Base-by-base conservation (phyloP, 2,113 vertebrate species). In the Recurvirostra avosetta region DNA sequence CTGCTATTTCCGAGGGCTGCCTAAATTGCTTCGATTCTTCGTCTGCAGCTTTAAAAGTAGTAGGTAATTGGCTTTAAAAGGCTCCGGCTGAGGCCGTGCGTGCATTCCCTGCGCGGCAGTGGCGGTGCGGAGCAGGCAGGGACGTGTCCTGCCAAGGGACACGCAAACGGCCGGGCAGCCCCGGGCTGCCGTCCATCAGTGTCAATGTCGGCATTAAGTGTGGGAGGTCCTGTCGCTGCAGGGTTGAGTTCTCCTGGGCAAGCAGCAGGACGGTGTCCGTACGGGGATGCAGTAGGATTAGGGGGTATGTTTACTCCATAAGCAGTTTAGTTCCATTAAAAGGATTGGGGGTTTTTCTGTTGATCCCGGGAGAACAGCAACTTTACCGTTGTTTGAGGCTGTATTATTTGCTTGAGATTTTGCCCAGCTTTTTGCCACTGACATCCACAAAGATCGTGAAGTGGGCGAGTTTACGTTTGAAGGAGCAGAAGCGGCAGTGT, bases 181-280 rank as follows among this genome's bases (percentile, higher is more conserved):
- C 88, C 23, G 30, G 43, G 80, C 86, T 84, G 82, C 89, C 79
- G 50, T 71, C 88, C 77, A 36, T 91, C 88, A 87, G 88, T 90
- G 77, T 73, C 49, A 5, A 53, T 49, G 36, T 23, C 59, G 92
- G 73, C 80, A 36, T 84, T 36, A 53, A 61, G n/a, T 41, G 63
- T 87, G 77, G 68, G 79, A 92, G 71, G 61, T 63, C 68, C 95
- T 92, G 66, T 66, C 61, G 79, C 16, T 43, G 17, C 55, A 38
- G 91, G 62, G 62, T 4, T 26, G 63, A 81, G 53, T 91, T 94
- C 75, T 93, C 59, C 92, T 80, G 50, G 94, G 76, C 77, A 41
- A 73, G 79, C 32, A 26, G 70, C 59, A 20, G 41, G 91, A 47
- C 50, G 8, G 6, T 45, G 13, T 79, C 62, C 12, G 40, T 65